Base-by-base conservation (phyloP, 2,113 vertebrate species). In the Pluvianellus socialis region DNA sequence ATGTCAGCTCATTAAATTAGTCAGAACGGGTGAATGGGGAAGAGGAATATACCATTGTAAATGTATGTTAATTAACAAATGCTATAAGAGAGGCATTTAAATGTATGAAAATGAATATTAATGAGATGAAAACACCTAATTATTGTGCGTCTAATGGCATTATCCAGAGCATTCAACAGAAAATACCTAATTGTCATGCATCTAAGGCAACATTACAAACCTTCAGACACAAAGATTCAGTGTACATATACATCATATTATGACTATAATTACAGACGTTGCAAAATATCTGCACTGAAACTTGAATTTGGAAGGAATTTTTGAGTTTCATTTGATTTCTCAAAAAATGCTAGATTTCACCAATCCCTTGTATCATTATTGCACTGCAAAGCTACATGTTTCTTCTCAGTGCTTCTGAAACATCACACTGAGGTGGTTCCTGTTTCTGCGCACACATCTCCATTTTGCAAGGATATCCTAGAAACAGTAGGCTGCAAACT, bases 21-120 rank as follows among this genome's bases (percentile, higher is more conserved):
- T 86, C 81, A 71, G 89, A 97, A 95, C 67, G 91, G 84, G 58
- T 95, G 91, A 95, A 95, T 82, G 84, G 42, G 84, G 84, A 95
- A 91, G 95, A 91, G 91, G 95, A 94, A 91, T 91, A 97, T 95
- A 95, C 93, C 87, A 96, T 92, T 92, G 93, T 94, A 86, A 94
- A 96, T 79, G 87, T 96, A 97, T 71, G 87, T 76, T 97, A 96
- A 97, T 97, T 96, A 97, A 96, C 89, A 89, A 96, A 97, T 74
- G 91, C 84, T 90, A 66, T 95, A 97, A 95, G 91, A 95, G 87
- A 96, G 93, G 66, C 84, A 96, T 96, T 95, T 96, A 95, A 95
- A 97, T 92, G 84, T 97, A 95, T 95, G 87, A 95, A 96, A 95
- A 97, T 97, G 66, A 96, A 97, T 97, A 95, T 97, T 96, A 97